Conservation (phyloP, 2,113 vertebrate species). For the human (Homo sapiens) region GRCh38 chr13:102321501-102322000, state of each 20-base stretch:
- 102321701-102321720: neutral
- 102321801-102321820: neutral
- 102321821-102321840: neutral
- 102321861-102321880: neutral
- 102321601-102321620: neutral
- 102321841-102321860: neutral
- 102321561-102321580: neutral
- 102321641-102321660: conserved; percentile 9
- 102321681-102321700: neutral
- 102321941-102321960: neutral
- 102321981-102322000: neutral
- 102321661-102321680: neutral
- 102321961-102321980: neutral
- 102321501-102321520: neutral
- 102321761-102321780: neutral
- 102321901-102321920: neutral
- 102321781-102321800: neutral
- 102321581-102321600: neutral
- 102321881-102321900: conserved; percentile 37
- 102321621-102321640: neutral
- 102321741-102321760: neutral
- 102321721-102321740: neutral
- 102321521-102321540: neutral
- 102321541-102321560: neutral
- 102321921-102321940: neutral